Evolutionary conservation across 2,797 vertebrate genomes (phyloP).

Genomic region (Sebastes kiyomatsui): DNA sequence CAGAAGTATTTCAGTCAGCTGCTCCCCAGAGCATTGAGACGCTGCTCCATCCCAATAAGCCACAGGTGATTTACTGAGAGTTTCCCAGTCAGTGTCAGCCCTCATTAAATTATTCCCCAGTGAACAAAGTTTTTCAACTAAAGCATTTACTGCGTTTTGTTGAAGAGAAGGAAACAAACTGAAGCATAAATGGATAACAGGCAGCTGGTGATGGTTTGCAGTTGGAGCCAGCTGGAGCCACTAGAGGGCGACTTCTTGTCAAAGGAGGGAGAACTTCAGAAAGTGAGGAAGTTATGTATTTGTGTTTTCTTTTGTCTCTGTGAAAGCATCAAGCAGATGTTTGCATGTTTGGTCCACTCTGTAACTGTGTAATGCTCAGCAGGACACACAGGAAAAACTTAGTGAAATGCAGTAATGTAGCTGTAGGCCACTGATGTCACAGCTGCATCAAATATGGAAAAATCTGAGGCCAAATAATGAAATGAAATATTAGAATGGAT

Average conservation of each 20-base stretch:
- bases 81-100: constrained; percentile 1
- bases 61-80: constrained; percentile 39
- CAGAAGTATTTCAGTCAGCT: constrained; percentile 16
- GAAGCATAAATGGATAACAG: not conserved
- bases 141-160: not conserved
- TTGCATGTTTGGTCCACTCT: not conserved
- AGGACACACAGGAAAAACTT: not conserved
- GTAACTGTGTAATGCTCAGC: not conserved
- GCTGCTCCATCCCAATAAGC: not conserved
- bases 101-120: constrained; percentile 14
- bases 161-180: not conserved
- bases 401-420: not conserved
- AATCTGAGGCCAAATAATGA: not conserved
- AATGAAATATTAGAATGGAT: not conserved
- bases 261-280: not conserved
- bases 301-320: not conserved
- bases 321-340: not conserved
- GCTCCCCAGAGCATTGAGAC: constrained; percentile 15
- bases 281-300: not conserved
- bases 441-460: not conserved
- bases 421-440: not conserved
- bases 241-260: constrained; percentile 33
- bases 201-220: not conserved
- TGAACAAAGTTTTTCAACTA: constrained; percentile 22
- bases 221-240: constrained; percentile 4